Conservation (phyloP, 2,888 invertebrate species). For the Glaucopsyche alexis region DNA sequence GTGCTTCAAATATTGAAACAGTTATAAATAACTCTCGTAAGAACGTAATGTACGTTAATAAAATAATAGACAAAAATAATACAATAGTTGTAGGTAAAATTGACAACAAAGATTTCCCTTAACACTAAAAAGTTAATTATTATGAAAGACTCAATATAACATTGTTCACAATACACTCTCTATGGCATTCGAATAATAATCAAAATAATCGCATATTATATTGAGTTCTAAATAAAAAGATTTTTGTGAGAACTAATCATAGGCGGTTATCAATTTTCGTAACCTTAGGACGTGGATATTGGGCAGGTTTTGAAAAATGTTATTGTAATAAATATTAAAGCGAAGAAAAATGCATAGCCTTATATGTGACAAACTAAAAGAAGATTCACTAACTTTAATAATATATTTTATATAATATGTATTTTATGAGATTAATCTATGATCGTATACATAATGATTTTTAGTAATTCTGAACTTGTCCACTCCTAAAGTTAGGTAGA, state of each 20-base stretch:
- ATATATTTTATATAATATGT: no score
- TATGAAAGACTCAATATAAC: background rate
- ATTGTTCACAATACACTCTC: conserved; percentile 6
- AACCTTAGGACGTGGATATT: no score
- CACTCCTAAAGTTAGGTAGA: conserved; percentile 6
- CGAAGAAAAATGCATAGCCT: conserved; percentile 13
- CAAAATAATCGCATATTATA: background rate
- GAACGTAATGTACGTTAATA: conserved; percentile 27
- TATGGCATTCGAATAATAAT: conserved; percentile 1
- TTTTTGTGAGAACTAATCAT: background rate
- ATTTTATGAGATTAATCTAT: background rate
- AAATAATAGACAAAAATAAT: conserved; percentile 27
- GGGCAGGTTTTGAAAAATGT: background rate
- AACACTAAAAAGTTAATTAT: background rate
- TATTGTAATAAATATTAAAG: conserved; percentile 7
- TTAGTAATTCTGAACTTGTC: background rate
- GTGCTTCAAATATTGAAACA: conserved; percentile 42
- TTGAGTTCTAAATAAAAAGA: background rate
- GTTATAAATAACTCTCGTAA: conserved; percentile 26
- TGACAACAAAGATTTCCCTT: conserved; percentile 18
- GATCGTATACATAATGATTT: conserved; percentile 4
- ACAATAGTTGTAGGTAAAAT: conserved; percentile 16
- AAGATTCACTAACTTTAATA: background rate
- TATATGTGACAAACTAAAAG: background rate
- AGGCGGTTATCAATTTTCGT: no score